phyloP scores from a whole-genome alignment of 2,888 invertebrate genomes.

The Sceliomorpha sp. region DNA sequence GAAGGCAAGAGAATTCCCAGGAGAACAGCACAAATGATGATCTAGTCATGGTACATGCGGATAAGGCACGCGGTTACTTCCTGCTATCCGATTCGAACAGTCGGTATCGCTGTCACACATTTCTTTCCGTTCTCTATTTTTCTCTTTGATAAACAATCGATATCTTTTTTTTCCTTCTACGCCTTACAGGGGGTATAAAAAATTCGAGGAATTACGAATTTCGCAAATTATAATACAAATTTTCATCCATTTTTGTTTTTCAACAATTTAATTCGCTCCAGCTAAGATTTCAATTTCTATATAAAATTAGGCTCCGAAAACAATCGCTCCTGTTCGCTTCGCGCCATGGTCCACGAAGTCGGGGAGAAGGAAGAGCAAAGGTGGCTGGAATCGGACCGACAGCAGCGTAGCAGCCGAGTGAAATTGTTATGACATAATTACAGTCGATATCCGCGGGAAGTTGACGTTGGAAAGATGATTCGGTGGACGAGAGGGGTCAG shows the following conservation, averaged over 20 bases:
- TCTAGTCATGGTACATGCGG: slow-evolving; percentile 67
- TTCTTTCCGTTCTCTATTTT: no score
- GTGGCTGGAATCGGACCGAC: slow-evolving; percentile 5
- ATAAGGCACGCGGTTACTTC: slow-evolving; percentile 63
- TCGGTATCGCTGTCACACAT: slow-evolving; percentile 1
- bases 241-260: no score
- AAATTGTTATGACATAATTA: slow-evolving; percentile 79
- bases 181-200: no score
- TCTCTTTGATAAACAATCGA: no score
- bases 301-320: no score
- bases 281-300: no score
- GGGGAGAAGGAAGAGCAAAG: slow-evolving; percentile 16
- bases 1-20: slow-evolving; percentile 44
- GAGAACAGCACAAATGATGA: slow-evolving; percentile 58
- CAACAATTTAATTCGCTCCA: no score
- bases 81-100: slow-evolving; percentile 53
- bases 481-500: slow-evolving; percentile 15
- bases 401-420: slow-evolving; percentile 57
- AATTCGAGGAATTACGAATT: no score
- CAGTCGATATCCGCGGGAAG: slow-evolving; percentile 61
- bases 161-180: no score
- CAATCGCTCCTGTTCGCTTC: no score
- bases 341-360: no score
- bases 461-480: slow-evolving; percentile 17
- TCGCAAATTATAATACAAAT: no score